These are phyloP conservation scores for Hypolimnas misippus DNA, from an alignment of 2,888 invertebrate genomes.

Conservation along the genomic window DNA sequence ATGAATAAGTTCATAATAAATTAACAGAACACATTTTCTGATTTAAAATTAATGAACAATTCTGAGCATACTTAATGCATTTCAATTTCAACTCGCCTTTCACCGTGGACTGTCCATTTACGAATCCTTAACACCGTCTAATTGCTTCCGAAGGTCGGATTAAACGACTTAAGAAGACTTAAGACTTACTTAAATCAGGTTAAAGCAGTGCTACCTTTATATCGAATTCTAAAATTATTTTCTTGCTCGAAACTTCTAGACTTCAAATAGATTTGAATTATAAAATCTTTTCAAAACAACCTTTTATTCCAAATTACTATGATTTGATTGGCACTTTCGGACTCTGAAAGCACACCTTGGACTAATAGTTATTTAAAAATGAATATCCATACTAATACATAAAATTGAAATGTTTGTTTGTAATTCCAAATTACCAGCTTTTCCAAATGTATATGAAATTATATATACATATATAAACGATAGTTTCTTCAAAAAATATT, in stretches of 20 bases:
- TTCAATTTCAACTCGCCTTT: conserved; percentile 34
- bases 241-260: not conserved
- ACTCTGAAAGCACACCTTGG: no score
- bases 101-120: conserved; percentile 49
- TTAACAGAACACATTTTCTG: not conserved
- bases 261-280: not conserved
- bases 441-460: no score
- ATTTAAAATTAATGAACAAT: conserved; percentile 1
- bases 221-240: conserved; percentile 5
- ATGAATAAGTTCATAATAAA: not conserved
- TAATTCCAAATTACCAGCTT: no score
- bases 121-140: conserved; percentile 50
- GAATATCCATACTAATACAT: no score
- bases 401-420: no score
- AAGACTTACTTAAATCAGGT: conserved; percentile 58
- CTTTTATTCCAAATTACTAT: no score
- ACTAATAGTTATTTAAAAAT: no score
- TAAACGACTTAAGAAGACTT: conserved; percentile 56
- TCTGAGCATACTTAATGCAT: conserved; percentile 40
- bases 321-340: no score
- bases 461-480: no score
- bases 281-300: no score
- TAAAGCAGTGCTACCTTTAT: conserved; percentile 45
- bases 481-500: no score
- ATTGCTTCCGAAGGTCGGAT: conserved; percentile 57